Conservation (phyloP, 2,888 invertebrate genomes). For the Heliconius ethilla region DNA sequence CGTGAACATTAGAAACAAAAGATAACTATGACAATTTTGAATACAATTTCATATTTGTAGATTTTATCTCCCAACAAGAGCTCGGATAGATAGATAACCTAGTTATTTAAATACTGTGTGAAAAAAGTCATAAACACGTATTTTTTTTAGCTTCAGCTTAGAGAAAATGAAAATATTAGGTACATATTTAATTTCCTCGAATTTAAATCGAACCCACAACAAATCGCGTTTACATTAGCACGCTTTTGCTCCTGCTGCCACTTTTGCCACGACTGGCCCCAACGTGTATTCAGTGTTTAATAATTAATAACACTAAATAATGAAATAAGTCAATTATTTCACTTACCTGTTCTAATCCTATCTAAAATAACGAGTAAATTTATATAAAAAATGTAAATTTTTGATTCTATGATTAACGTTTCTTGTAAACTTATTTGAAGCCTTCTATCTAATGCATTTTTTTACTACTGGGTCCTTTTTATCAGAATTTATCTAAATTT, state of each 20-base stretch:
- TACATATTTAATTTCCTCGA: no score
- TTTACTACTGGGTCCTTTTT: no score
- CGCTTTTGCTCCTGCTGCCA: no score
- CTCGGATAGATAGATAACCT: slow-evolving; percentile 38
- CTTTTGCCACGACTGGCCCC: no score
- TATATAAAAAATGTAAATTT: no score
- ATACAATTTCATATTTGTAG: slow-evolving; percentile 38
- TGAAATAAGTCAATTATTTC: not conserved
- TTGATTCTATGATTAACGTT: no score
- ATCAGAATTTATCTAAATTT: not conserved
- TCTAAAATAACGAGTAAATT: no score
- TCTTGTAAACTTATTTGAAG: no score
- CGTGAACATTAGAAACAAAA: slow-evolving; percentile 8
- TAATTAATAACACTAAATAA: slow-evolving; percentile 27
- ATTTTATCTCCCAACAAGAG: slow-evolving; percentile 37
- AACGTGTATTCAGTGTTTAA: not conserved
- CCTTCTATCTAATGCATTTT: no score
- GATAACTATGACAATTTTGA: slow-evolving; percentile 27
- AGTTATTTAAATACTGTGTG: slow-evolving; percentile 40
- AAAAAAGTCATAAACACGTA: slow-evolving; percentile 26
- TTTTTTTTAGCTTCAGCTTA: not conserved
- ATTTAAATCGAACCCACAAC: no score
- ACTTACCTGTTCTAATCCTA: not conserved
- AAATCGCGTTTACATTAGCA: no score
- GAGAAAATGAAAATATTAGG: no score